Evolutionary conservation across 2,113 vertebrate genomes (phyloP).

Genomic region (Odontophorus gujanensis): DNA sequence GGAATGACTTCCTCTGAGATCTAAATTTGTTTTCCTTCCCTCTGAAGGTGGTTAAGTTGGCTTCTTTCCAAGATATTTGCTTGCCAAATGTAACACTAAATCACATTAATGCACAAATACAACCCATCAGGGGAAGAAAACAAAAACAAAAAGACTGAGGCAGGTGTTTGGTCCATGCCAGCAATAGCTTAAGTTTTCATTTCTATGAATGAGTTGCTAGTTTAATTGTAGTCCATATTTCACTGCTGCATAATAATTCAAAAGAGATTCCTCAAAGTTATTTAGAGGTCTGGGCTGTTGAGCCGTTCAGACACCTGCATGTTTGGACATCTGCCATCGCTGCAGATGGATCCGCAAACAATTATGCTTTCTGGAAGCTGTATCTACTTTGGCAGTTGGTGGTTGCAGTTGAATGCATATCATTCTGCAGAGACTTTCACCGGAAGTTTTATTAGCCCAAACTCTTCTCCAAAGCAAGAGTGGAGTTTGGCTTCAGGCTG

Average conservation of each 20-base stretch:
- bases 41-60: neutral
- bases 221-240: neutral
- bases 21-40: conserved; percentile 24
- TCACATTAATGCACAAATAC: neutral
- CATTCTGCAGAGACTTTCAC: neutral
- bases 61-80: neutral
- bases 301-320: neutral
- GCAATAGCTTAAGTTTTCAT: neutral
- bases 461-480: neutral
- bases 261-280: neutral
- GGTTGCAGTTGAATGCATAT: neutral
- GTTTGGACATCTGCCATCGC: neutral
- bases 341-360: neutral
- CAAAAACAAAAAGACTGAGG: neutral
- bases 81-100: neutral
- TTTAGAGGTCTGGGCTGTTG: neutral
- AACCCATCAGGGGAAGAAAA: neutral
- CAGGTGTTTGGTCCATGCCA: neutral
- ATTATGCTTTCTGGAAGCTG: neutral
- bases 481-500: neutral
- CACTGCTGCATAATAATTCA: neutral
- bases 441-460: neutral
- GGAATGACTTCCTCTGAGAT: conserved; percentile 32
- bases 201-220: neutral
- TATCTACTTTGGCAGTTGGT: neutral